Base-by-base conservation (phyloP, 92 coral and sea anemone species). In the Epizoanthus ramosus region DNA sequence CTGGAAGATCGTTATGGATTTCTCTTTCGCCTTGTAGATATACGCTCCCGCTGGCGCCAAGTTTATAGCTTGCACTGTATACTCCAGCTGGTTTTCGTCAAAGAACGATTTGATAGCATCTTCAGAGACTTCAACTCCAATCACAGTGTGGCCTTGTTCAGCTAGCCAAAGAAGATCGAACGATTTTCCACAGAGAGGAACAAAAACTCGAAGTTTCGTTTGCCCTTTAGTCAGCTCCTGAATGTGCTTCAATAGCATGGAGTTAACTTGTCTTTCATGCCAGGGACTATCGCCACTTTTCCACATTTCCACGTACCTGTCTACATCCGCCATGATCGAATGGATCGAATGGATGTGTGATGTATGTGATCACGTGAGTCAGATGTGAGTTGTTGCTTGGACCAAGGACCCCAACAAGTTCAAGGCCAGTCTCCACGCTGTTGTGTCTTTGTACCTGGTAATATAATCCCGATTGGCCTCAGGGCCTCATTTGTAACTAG, bases 131-230 rank as follows among this genome's bases (percentile, higher is more conserved):
- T 88, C 91, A 41, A 88, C 65, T 8, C 91, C 91, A 19, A 88
- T 85, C 0, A 88, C 91, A 1, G 77, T 79, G 71, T 88, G 91
- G 10, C 91, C 91, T 19, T 84, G 81, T 68, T 88, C 85, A 2
- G 91, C 91, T 52, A 88, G 81, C 88, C 88, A 88, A 10, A 79
- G 16, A 9, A 88, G 64, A 43, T 88, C 91, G 14, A 84, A 10
- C 13, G 91, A 77, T 25, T 80, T 71, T 33, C 91, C 91, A 84
- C 91, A 88, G 25, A 88, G 72, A 0, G 91, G 91, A 17, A 88
- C 91, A 3, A 88, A 87, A 71, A 88, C 68, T 5, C 84, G 65
- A 47, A 63, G 88, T 65, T 72, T 76, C 35, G 53, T 81, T 71
- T 72, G 73, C 35, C 75, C 83, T 6, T 70, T 74, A 3, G 91